A percentile compares a stretch with the other conserved stretches of the same genome.
phyloP scores from a whole-genome alignment of 2,888 invertebrate genomes.

The Unio pictorum region DNA sequence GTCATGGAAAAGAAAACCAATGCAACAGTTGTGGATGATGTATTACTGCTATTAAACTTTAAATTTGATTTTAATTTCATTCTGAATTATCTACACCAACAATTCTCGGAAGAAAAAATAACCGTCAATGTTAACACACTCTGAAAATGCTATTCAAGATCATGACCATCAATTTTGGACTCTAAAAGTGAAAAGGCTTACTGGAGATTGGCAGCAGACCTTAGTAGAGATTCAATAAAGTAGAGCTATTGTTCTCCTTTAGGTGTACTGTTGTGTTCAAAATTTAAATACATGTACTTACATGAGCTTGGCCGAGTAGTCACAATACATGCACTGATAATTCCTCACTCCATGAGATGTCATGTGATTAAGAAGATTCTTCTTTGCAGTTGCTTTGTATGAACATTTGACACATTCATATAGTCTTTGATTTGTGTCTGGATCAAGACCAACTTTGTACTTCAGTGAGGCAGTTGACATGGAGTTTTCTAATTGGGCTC shows the following conservation, averaged over 20 bases:
- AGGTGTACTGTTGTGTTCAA: neutral
- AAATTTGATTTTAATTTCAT: too few relatives aligned
- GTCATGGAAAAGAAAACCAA: too few relatives aligned
- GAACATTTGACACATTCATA: constrained; percentile 24
- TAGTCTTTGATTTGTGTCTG: constrained; percentile 10
- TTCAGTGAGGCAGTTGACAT: constrained; percentile 8
- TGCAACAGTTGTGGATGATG: too few relatives aligned
- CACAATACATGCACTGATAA: constrained; percentile 39
- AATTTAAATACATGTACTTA: constrained; percentile 9
- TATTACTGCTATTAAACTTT: too few relatives aligned
- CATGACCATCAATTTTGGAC: too few relatives aligned
- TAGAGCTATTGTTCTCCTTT: too few relatives aligned
- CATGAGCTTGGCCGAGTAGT: constrained; percentile 11
- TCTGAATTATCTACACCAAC: too few relatives aligned
- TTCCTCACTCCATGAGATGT: constrained; percentile 8
- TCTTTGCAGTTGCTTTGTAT: constrained; percentile 18
- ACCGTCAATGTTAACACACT: too few relatives aligned
- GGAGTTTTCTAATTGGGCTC: neutral
- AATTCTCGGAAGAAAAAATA: too few relatives aligned
- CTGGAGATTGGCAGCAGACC: too few relatives aligned
- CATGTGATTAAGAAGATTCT: constrained; percentile 14
- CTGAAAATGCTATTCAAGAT: too few relatives aligned
- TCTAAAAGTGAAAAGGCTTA: neutral
- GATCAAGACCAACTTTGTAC: constrained; percentile 19
- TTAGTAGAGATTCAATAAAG: too few relatives aligned